Evolutionary conservation across 2,888 invertebrate genomes (phyloP), one percentile per base, ranked within the genome.

Genomic region (Altica lythri): DNA sequence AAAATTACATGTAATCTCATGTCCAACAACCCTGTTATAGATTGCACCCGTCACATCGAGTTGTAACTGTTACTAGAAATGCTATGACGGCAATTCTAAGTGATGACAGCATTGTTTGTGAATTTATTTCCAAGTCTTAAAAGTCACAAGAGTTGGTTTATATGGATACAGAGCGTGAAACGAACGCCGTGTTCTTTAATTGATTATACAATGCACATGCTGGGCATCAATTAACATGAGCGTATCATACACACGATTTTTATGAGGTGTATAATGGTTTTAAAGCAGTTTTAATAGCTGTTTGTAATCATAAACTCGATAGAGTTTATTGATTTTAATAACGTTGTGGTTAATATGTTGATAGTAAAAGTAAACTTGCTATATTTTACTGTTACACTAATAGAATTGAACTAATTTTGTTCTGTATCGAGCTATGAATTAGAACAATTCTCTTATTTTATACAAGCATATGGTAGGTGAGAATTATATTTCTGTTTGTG

Each of bases 101-200:
- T 54, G 58, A 58, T 60, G 60, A 60, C 60, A 60, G 44, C 60
- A 58, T 60, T 54, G 60, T 58, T 60, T 56, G 58, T 58, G 60
- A 60, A 60, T 58, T 60, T 49, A 56, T 51, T 16, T 49, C 40
- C 1, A 40, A 22, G 9, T 40, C 40, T 40, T 40, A 14, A 29
- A 46, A 37, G 27, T 47, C 27, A 17, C 37, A 34, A 44, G 25
- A 34, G 51, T 37, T 51, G 18, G 17, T 44, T 43, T 19, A 44
- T 44, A 32, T n/a, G n/a, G n/a, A n/a, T 29, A 30, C 18, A 29
- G n/a, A 12, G 42, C 30, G 30, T 40, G 30, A 49, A 49, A 4
- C 14, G 16, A 40, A 40, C 34, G 44, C 48, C 55, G 57, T 57
- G 57, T 56, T 51, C 50, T 57, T 42, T 60, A 57, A 60, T 60